Percentiles rank a stretch among this genome's conserved stretches.
These are phyloP conservation scores for Oscheius sp. DNA, from an alignment of 2,888 invertebrate species.

Conservation along the genomic window DNA sequence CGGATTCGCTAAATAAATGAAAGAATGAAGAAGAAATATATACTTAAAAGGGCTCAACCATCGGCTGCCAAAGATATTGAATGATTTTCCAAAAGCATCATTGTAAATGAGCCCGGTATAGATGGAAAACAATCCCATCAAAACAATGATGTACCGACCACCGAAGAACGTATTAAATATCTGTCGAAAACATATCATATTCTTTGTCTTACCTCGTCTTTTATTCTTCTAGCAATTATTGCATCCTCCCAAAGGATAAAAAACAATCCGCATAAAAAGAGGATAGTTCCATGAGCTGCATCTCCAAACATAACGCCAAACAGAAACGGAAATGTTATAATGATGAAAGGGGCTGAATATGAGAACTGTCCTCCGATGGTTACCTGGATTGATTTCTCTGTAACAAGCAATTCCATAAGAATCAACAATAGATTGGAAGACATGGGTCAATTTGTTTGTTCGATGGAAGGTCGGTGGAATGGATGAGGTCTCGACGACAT, in stretches of 20 bases:
- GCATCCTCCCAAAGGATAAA: conserved; percentile 93
- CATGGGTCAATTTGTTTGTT: conserved; percentile 92
- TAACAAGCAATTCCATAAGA: conserved; percentile 95
- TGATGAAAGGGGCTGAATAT: conserved; percentile 85
- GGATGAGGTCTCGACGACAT: conserved; percentile 87
- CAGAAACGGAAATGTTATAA: conserved; percentile 95
- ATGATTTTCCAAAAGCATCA: conserved; percentile 66
- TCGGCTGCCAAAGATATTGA: conserved; percentile 72
- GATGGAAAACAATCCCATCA: conserved; percentile 66
- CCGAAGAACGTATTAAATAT: conserved; percentile 62
- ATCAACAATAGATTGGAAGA: conserved; percentile 93
- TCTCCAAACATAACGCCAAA: conserved; percentile 99
- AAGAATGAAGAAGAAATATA: background rate
- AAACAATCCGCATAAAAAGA: conserved; percentile 89
- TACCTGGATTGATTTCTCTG: conserved; percentile 93
- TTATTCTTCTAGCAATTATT: conserved; percentile 72
- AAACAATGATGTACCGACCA: conserved; percentile 63
- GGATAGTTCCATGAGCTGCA: conserved; percentile 89
- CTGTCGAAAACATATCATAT: too few relatives aligned
- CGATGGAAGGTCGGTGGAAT: conserved; percentile 94
- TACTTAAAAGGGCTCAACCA: conserved; percentile 68
- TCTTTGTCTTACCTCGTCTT: conserved; percentile 63
- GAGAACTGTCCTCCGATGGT: conserved; percentile 59
- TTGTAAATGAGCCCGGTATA: conserved; percentile 66
- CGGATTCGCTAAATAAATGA: background rate